A percentile compares a stretch with the other conserved stretches of the same genome.
Conservation (phyloP, 2,888 invertebrate genomes). For the Pheosia gnoma region DNA sequence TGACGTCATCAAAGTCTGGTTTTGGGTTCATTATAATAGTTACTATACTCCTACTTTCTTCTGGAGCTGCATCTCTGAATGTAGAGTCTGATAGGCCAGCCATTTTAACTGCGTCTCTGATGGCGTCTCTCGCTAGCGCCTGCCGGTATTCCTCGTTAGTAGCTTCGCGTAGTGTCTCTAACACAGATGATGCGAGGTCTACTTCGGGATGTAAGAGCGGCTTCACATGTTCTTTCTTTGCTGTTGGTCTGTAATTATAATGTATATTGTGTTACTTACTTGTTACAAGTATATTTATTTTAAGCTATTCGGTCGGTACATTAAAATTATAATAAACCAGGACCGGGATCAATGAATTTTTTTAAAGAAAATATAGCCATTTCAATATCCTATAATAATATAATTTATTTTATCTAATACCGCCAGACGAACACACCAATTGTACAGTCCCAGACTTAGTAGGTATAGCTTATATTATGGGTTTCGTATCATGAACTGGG, state of each 20-base stretch:
- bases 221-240: constrained; percentile 56
- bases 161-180: constrained; percentile 69
- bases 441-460: too few species aligned
- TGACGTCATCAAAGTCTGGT: constrained; percentile 36
- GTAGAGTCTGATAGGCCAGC: constrained; percentile 28
- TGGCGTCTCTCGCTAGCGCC: constrained; percentile 70
- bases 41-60: constrained; percentile 56
- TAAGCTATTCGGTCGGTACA: too few species aligned
- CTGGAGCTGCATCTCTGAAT: constrained; percentile 43
- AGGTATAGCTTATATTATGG: too few species aligned
- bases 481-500: too few species aligned
- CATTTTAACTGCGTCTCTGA: constrained; percentile 42
- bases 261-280: not conserved
- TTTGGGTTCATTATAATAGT: constrained; percentile 60
- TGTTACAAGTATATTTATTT: too few species aligned
- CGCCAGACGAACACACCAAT: too few species aligned
- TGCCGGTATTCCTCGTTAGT: constrained; percentile 74
- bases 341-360: too few species aligned
- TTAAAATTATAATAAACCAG: too few species aligned
- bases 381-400: too few species aligned
- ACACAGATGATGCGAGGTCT: constrained; percentile 69
- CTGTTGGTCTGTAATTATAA: constrained; percentile 44
- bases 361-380: too few species aligned
- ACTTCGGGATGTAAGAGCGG: constrained; percentile 75
- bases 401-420: too few species aligned